Evolutionary conservation across 2,113 vertebrate species (phyloP).

Genomic region (Himantopus leucocephalus): DNA sequence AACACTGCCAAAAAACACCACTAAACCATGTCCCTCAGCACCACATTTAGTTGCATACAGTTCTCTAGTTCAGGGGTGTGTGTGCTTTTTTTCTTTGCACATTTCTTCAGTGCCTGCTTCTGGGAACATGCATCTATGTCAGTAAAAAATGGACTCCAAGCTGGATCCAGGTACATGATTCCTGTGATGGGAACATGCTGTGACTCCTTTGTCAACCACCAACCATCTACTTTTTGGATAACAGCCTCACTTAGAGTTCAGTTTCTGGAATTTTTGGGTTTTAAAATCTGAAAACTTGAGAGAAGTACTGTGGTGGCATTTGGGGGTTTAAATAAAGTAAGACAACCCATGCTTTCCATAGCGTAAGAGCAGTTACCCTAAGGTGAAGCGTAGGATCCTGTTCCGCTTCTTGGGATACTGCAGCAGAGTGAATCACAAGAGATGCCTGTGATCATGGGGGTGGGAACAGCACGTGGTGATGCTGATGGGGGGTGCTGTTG

Average conservation of each 20-base stretch:
- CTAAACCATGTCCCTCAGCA: too few relatives aligned
- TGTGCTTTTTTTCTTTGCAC: background rate
- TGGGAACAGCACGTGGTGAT: background rate
- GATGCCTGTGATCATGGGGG: background rate
- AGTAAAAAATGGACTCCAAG: background rate
- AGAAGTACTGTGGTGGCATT: background rate
- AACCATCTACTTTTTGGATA: background rate
- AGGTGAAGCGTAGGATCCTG: background rate
- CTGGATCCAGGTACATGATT: background rate
- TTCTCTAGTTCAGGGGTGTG: fast-evolving
- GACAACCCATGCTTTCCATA: background rate
- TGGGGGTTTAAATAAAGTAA: background rate
- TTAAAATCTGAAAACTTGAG: background rate
- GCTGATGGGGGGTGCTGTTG: too few relatives aligned
- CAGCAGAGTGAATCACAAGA: background rate
- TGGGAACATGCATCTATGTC: background rate
- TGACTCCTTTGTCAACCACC: background rate
- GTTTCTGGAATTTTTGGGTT: background rate
- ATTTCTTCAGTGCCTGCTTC: background rate
- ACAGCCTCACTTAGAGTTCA: background rate
- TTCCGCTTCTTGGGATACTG: background rate
- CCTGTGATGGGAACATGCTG: background rate
- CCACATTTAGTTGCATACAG: background rate
- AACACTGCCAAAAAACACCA: too few relatives aligned
- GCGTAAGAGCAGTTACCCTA: background rate